Base-by-base conservation (phyloP, 1,140 invertebrate species). In the Eufriesea mexicana region DNA sequence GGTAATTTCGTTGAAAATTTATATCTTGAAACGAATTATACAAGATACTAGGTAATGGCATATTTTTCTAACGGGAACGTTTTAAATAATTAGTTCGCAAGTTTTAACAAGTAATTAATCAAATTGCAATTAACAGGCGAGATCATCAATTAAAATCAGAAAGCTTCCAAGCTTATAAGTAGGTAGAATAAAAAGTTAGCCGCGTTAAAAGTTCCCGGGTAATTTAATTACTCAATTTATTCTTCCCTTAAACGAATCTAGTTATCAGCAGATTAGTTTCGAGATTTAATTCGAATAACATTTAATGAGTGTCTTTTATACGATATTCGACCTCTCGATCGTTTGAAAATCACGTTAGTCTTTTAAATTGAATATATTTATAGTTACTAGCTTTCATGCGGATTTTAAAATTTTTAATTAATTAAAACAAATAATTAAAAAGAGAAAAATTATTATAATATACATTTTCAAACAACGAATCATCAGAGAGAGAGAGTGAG, bases 101-200 rank as follows among this genome's bases (percentile, higher is more conserved):
- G n/a, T 61, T 61, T 28, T 25, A 25, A 61, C 59, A 61, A 61
- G 25, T 61, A n/a, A 28, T 61, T 61, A 61, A 61, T 61, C 59
- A 25, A 61, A 61, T 61, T 2, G 59, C 59, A 25, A 61, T 61
- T 61, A 61, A 61, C n/a, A 59, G 57, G n/a, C 12, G n/a, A 59
- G 57, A 14, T 61, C n/a, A 61, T 25, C n/a, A 25, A 61, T 61
- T 61, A 61, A 6, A 28, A 16, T 6, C 59, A 61, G 59, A 61
- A 61, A 61, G n/a, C 25, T 61, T 25, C n/a, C 57, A n/a, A 23
- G 10, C 59, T 61, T 25, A 61, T 25, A 61, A 61, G 59, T 25
- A 61, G n/a, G 16, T 25, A 25, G n/a, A 61, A 61, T 25, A 25
- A 61, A 61, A 61, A 61, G 59, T 61, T 61, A 61, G 25, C 25